Percentiles rank a stretch among this genome's conserved stretches.
These are phyloP conservation scores for Diarsia mendica DNA, from an alignment of 2,888 invertebrate genomes.

Conservation along the genomic window DNA sequence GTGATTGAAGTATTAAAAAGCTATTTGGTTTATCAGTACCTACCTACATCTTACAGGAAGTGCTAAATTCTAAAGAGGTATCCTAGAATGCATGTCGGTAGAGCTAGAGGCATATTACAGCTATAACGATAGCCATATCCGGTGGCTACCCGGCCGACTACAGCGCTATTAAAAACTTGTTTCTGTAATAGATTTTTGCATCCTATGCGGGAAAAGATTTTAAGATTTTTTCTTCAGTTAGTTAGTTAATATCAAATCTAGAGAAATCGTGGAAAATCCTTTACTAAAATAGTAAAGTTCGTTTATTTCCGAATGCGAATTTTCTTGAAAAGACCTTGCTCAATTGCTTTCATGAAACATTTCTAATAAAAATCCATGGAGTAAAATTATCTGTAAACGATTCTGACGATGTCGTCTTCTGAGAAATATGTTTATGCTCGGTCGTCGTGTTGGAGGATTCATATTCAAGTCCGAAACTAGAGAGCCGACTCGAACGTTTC, in stretches of 20 bases:
- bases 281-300: background rate
- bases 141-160: conserved; percentile 48
- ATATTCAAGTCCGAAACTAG: conserved; percentile 89
- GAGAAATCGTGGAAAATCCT: background rate
- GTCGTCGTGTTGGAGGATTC: conserved; percentile 81
- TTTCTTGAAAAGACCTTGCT: background rate
- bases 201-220: conserved; percentile 20
- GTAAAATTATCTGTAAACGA: conserved; percentile 62
- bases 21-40: conserved; percentile 5
- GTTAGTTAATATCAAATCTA: conserved; percentile 9
- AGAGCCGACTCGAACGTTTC: conserved; percentile 87
- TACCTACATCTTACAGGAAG: conserved; percentile 34
- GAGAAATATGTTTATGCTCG: conserved; percentile 75
- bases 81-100: conserved; percentile 44
- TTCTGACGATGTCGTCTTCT: conserved; percentile 65
- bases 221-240: background rate
- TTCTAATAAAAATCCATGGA: conserved; percentile 36
- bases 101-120: conserved; percentile 49
- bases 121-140: conserved; percentile 60
- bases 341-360: conserved; percentile 1
- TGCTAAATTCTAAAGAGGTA: conserved; percentile 30
- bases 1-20: conserved; percentile 4
- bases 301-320: background rate
- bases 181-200: conserved; percentile 47
- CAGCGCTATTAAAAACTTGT: conserved; percentile 53